phyloP scores from a whole-genome alignment of 2,113 vertebrate genomes.

The Platycercus adscitus region DNA sequence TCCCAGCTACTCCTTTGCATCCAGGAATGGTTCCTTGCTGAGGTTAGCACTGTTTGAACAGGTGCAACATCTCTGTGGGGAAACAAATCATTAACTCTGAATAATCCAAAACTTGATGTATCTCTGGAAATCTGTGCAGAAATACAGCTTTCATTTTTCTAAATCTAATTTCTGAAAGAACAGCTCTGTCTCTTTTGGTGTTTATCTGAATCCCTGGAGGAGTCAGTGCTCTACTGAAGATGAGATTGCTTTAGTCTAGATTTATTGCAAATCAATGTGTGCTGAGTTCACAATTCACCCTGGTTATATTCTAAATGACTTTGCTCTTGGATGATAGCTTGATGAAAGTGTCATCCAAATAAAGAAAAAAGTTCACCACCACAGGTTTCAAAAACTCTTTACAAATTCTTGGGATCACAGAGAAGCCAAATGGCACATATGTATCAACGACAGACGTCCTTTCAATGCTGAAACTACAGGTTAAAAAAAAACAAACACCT shows the following conservation, averaged over 20 bases:
- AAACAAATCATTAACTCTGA: background rate
- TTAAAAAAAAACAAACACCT: background rate
- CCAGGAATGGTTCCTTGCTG: background rate
- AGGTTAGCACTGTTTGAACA: background rate
- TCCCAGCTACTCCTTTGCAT: background rate
- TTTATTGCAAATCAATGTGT: conserved; percentile 49
- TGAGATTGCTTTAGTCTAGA: conserved; percentile 41
- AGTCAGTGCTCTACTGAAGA: background rate
- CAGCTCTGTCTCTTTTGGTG: background rate
- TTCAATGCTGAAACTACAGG: background rate
- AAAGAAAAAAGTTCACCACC: background rate
- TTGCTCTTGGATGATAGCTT: background rate
- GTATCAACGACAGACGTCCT: background rate
- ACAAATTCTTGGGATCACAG: background rate
- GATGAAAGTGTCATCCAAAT: background rate
- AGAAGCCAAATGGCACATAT: background rate
- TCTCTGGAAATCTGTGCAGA: background rate
- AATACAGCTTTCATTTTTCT: conserved; percentile 15
- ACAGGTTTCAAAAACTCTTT: background rate
- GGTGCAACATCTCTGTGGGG: background rate
- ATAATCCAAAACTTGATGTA: background rate
- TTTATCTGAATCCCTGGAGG: conserved; percentile 16
- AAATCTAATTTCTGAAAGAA: conserved; percentile 27
- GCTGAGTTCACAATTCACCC: conserved; percentile 31
- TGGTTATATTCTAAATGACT: conserved; percentile 2